phyloP scores from a whole-genome alignment of 2,888 invertebrate genomes.

The Sipha maydis region DNA sequence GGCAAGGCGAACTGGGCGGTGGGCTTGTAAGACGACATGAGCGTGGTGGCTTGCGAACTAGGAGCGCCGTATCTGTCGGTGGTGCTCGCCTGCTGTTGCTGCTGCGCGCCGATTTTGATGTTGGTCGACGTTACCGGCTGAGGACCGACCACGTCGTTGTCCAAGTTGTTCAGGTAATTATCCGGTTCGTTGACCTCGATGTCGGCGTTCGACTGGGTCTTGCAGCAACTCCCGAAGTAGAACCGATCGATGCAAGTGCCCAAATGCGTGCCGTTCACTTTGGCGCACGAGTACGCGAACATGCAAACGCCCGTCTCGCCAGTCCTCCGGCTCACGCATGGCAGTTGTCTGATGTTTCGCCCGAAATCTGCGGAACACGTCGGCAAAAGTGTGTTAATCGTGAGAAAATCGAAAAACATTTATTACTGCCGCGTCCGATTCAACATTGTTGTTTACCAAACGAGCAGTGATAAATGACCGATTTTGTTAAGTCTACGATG shows the following conservation, averaged over 20 bases:
- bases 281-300: conserved; percentile 93
- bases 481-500: neutral
- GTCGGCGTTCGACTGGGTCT: conserved; percentile 67
- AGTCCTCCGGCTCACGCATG: conserved; percentile 84
- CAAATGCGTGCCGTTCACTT: conserved; percentile 89
- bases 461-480: too few species aligned
- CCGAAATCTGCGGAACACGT: conserved; percentile 74
- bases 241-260: conserved; percentile 93
- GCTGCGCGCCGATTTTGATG: neutral
- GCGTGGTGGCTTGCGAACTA: conserved; percentile 64
- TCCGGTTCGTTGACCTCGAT: conserved; percentile 65
- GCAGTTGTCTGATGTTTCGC: conserved; percentile 88
- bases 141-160: conserved; percentile 48
- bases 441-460: too few species aligned
- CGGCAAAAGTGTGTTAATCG: too few species aligned
- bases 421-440: too few species aligned
- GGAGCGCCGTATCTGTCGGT: conserved; percentile 47
- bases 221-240: conserved; percentile 93
- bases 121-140: neutral
- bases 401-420: too few species aligned
- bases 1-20: conserved; percentile 56
- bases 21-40: conserved; percentile 63
- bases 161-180: conserved; percentile 74
- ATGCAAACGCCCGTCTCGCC: conserved; percentile 87
- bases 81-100: conserved; percentile 41